Conservation (phyloP, 2,113 vertebrate species). For the Eurystomus gularis region DNA sequence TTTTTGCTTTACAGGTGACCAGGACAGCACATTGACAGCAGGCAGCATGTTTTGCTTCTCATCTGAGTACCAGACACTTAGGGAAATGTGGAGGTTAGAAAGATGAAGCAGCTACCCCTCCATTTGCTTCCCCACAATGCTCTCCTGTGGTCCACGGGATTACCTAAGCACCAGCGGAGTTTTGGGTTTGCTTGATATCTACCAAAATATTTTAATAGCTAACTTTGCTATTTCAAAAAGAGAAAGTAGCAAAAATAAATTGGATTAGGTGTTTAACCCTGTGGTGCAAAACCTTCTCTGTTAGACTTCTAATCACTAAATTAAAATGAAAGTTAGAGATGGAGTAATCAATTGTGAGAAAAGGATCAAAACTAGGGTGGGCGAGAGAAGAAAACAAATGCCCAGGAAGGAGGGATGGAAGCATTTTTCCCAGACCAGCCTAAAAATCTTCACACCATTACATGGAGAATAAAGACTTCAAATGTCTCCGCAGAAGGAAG, state of each 20-base stretch:
- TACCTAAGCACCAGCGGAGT: not conserved
- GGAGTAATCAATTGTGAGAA: not conserved
- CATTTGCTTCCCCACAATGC: not conserved
- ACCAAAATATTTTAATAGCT: not conserved
- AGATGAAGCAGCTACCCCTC: not conserved
- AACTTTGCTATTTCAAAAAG: not conserved
- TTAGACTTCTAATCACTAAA: not conserved
- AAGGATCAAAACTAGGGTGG: not conserved
- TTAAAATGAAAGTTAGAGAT: not conserved
- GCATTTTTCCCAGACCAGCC: not conserved
- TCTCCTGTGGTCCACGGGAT: not conserved
- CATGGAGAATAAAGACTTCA: not conserved
- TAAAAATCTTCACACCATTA: not conserved
- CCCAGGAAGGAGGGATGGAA: not conserved
- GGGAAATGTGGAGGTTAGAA: not conserved
- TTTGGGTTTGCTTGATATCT: not conserved
- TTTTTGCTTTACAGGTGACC: not conserved
- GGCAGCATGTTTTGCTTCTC: not conserved
- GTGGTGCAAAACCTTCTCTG: not conserved
- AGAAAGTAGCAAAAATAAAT: not conserved
- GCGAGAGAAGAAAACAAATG: not conserved
- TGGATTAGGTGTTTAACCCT: not conserved
- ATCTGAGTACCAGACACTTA: not conserved
- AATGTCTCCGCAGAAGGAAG: not conserved
- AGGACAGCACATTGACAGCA: not conserved